Base-by-base conservation (phyloP, 2,888 invertebrate genomes). In the Zaprionus bogoriensis region DNA sequence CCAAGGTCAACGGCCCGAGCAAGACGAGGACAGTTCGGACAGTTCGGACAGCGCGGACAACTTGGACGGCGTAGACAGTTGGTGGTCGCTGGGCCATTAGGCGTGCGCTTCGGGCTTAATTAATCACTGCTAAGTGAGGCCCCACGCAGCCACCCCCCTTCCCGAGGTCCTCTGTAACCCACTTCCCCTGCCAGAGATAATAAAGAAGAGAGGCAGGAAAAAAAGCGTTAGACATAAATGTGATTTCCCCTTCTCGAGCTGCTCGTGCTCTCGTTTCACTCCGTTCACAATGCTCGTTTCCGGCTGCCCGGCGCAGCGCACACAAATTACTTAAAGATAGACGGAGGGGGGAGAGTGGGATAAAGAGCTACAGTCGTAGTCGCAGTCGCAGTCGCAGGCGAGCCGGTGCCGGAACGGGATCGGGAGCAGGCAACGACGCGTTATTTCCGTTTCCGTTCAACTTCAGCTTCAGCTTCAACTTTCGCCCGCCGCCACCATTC, bases 271-370 rank as follows among this genome's bases (percentile, higher is more conserved):
- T 44, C 38, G 61, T 66, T 68, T 62, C 73, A 61, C 52, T 58
- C 32, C 17, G 60, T 53, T 63, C 57, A 59, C 74, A 64, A 67
- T 69, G 52, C 53, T 53, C 58, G 77, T 65, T 79, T 77, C 80
- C 80, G 79, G 74, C 48, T 61, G 47, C 39, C 60, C 50, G 53
- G 45, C 47, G 12, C 44, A 53, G 55, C 38, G 57, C 74, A 72
- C 67, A 75, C 77, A 82, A 82, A 82, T 82, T 77, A 77, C 83
- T 79, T 79, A 67, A 82, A 63, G 79, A 82, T 79, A 68, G 77
- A 66, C 45, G 54, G 38, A 52, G 20, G 32, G 23, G 47, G 39
- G 23, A 59, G n/a, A n/a, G n/a, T n/a, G n/a, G 62, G 20, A 70
- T 55, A 67, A 54, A 67, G 64, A 36, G 20, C 25, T n/a, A n/a